Evolutionary conservation across 2,113 vertebrate species (phyloP).

Genomic region (Fulica atra): DNA sequence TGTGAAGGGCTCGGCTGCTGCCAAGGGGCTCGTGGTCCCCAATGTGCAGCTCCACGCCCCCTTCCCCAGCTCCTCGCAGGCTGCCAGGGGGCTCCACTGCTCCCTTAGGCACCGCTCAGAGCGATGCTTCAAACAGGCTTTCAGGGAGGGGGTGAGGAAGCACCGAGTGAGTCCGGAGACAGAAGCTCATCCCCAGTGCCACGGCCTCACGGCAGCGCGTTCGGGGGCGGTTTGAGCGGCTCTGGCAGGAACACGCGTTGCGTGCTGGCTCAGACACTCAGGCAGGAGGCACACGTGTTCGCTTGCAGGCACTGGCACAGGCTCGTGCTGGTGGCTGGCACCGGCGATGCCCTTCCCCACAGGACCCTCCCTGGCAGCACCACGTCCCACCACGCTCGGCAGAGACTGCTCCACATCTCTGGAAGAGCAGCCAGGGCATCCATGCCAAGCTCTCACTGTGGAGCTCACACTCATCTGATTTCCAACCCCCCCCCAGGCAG

Average conservation of each 20-base stretch:
- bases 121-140: background rate
- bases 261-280: background rate
- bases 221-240: background rate
- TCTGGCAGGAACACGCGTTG: background rate
- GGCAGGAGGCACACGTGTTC: no score
- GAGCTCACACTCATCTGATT: background rate
- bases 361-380: rapidly evolving
- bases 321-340: background rate
- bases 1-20: background rate
- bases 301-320: rapidly evolving
- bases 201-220: background rate
- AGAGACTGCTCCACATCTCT: background rate
- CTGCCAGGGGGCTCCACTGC: background rate
- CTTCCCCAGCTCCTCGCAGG: background rate
- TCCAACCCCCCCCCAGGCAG: background rate
- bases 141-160: background rate
- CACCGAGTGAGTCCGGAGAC: background rate
- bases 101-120: background rate
- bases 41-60: no score
- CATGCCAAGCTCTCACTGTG: background rate
- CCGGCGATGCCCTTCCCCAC: rapidly evolving
- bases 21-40: no score
- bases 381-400: rapidly evolving
- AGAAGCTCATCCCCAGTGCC: background rate
- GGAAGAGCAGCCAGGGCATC: background rate